Evolutionary conservation across 1,140 invertebrate genomes (phyloP), one percentile per base, ranked within the genome.

Genomic region (Whitmania pigra): DNA sequence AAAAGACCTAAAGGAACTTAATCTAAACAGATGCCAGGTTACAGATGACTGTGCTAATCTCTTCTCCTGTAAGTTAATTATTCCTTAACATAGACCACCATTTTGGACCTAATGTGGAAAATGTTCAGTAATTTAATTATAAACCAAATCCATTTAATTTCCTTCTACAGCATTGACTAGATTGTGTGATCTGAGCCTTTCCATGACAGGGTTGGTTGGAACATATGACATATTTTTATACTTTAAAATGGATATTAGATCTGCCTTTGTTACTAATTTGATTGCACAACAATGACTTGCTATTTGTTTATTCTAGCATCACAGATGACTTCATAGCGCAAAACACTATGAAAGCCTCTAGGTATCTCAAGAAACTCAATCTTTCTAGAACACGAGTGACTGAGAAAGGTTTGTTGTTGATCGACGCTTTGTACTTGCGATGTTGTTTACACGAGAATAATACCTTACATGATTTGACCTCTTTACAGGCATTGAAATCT

Each of bases 291-390:
- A 36, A 36, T 36, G 31, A 36, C 31, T 36, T 36, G 31, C 43
- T 49, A 49, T 17, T 49, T 49, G 43, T 49, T 63, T 63, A 25
- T 63, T 63, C 15, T n/a, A 63, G 57, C 57, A 63, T 63, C 29
- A 63, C 57, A 63, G 57, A 63, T 31, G 22, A 22, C 29, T 63
- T 63, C 20, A 63, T 63, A 13, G 22, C 11, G 0, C 9, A 22
- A 20, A 31, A 31, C 22, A 15, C 22, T 63, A 11, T 63, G 57
- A 31, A 63, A 13, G 13, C 3, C 11, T 63, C 11, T 31, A 11
- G 57, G 22, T 22, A 63, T 13, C 20, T 63, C 9, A 63, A 22
- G 22, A 63, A 63, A 15, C 57, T 63, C 13, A 63, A 63, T 20
- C 11, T 63, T 63, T 25, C 22, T 20, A 63, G 18, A 13, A 63